Evolutionary conservation across 2,113 vertebrate genomes (phyloP), one percentile per base, ranked within the genome.

Genomic region (Dissostichus mawsoni): DNA sequence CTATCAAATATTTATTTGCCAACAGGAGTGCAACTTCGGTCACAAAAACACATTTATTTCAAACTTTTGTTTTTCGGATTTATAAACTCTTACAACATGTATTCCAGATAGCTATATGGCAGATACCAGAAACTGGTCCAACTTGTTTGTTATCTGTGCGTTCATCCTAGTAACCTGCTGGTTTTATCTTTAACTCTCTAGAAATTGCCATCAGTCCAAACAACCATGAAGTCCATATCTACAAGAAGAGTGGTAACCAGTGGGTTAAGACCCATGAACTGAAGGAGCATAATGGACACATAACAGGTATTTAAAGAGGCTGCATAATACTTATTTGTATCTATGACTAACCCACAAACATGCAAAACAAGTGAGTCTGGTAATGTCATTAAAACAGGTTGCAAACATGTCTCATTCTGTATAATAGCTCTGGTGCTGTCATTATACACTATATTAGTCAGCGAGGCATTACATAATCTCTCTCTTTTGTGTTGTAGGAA

Each of bases 161-260:
- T 61, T 2, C 20, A 55, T 50, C 48, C 0, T 48, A 41, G 56
- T 47, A 65, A 63, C 36, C 13, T 29, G 11, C 48, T 50, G 8
- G 6, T 13, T 11, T 48, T 33, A 23, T 47, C 69, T 0, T 11
- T 14, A 29, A 53, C 6, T 2, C 18, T 74, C n/a, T n/a, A 99
- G 98, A 99, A 94, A 97, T 99, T 77, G 98, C 98, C 80, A 97
- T 99, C 87, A 99, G 98, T 93, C 98, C 98, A 18, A 99, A 99
- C 83, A 99, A 99, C 84, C 98, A 99, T 13, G 98, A 99, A 95
- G 98, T 99, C 61, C 98, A 99, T 92, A 99, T 99, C 94, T 99
- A 99, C 91, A 99, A 99, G 94, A 99, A 98, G 93, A 98, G 94
- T 0, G 96, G 97, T 44, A 98, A 96, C 93, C 98, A 99, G 90